Conservation (phyloP, 2,797 vertebrate genomes). For the Ctenopoma multispine region DNA sequence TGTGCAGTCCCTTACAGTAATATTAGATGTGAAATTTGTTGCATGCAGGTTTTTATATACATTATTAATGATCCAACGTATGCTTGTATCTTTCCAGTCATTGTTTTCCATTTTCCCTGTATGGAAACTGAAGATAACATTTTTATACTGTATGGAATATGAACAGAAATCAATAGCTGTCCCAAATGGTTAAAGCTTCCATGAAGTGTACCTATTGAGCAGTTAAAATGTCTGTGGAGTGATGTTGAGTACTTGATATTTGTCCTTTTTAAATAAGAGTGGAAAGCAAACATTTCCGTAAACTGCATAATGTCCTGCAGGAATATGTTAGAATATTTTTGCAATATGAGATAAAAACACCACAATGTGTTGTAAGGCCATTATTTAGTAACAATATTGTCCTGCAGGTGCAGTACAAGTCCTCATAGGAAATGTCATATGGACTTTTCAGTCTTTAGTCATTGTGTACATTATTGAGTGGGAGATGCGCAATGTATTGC, state of each 20-base stretch:
- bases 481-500: conserved; percentile 19
- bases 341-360: conserved; percentile 4
- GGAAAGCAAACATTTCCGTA: neutral
- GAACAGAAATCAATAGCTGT: conserved; percentile 32
- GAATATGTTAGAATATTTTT: conserved; percentile 2
- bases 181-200: conserved; percentile 6
- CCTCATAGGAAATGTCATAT: neutral
- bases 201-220: neutral
- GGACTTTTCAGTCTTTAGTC: conserved; percentile 19
- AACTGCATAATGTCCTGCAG: neutral
- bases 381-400: neutral
- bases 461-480: conserved; percentile 8
- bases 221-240: neutral
- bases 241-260: neutral
- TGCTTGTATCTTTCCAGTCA: conserved; percentile 1
- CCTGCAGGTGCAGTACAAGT: neutral
- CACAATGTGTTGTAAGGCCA: neutral
- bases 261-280: conserved; percentile 5
- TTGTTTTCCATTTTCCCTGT: conserved; percentile 15
- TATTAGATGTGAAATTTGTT: neutral
- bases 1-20: neutral
- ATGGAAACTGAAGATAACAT: neutral
- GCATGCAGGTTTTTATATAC: neutral
- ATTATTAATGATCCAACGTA: neutral
- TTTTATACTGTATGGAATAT: conserved; percentile 4